A percentile compares a stretch with the other conserved stretches of the same genome.
phyloP scores from a whole-genome alignment of 2,888 invertebrate species.

The Oligia strigilis region DNA sequence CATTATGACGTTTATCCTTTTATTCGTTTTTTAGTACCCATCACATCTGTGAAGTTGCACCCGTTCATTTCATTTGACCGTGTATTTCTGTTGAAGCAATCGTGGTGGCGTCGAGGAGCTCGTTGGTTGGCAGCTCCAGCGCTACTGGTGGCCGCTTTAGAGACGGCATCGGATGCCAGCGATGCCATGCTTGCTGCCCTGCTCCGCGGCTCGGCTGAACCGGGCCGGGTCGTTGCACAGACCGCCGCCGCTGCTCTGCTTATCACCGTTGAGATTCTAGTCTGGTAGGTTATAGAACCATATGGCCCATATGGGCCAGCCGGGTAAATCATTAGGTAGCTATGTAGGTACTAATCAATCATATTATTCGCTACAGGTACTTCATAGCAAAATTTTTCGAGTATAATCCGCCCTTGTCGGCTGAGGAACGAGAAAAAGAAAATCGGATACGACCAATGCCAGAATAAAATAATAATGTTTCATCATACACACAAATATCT shows the following conservation, averaged over 20 bases:
- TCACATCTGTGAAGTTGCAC: background rate
- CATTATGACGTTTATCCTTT: background rate
- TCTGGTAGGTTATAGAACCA: conserved; percentile 75
- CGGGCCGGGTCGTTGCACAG: conserved; percentile 73
- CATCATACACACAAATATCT: conserved; percentile 3
- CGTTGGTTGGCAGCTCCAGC: conserved; percentile 87
- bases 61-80: background rate
- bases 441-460: conserved; percentile 49
- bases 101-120: conserved; percentile 87
- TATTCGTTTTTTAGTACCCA: background rate
- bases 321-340: background rate
- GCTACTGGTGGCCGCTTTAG: conserved; percentile 83
- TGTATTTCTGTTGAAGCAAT: conserved; percentile 73
- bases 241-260: conserved; percentile 80
- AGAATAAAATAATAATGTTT: conserved; percentile 29
- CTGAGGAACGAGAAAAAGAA: conserved; percentile 70
- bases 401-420: conserved; percentile 73
- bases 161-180: conserved; percentile 84
- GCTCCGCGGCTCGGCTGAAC: conserved; percentile 78
- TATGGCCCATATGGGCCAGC: background rate
- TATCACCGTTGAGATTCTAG: conserved; percentile 85
- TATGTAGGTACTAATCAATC: background rate
- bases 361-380: conserved; percentile 77
- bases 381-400: conserved; percentile 88
- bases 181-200: conserved; percentile 83